Evolutionary conservation across 2,113 vertebrate species (phyloP).

Genomic region (Nibea albiflora): DNA sequence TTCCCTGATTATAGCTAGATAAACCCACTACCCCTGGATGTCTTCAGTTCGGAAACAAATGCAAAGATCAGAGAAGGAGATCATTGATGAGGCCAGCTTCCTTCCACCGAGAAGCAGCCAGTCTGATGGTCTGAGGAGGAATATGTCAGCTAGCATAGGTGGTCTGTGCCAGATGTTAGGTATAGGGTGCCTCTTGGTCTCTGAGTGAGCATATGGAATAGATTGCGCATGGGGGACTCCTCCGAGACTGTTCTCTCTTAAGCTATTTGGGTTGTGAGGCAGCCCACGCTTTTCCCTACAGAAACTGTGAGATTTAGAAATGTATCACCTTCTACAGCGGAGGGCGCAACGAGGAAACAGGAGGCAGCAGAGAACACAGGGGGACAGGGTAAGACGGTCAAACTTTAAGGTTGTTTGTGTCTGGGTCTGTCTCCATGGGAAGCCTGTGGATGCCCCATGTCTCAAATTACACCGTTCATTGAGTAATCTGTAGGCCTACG

Average conservation of each 20-base stretch:
- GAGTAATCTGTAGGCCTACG: neutral
- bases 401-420: conserved; percentile 56
- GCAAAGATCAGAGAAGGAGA: conserved; percentile 11
- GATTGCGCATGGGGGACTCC: conserved; percentile 64
- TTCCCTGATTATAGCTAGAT: conserved; percentile 7
- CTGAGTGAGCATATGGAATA: conserved; percentile 76
- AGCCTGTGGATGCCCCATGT: neutral
- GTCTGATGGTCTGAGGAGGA: conserved; percentile 58
- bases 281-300: conserved; percentile 25
- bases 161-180: conserved; percentile 78
- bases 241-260: conserved; percentile 53
- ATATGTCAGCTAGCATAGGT: conserved; percentile 69
- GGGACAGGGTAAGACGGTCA: conserved; percentile 39
- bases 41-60: conserved; percentile 5
- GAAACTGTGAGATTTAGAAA: conserved; percentile 53
- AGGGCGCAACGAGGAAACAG: conserved; percentile 25
- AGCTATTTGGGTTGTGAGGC: conserved; percentile 55
- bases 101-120: conserved; percentile 43
- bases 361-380: conserved; percentile 1
- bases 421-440: conserved; percentile 52
- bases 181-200: conserved; percentile 62
- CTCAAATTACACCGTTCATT: conserved; percentile 28
- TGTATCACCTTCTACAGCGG: conserved; percentile 59
- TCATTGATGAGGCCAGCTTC: conserved; percentile 27
- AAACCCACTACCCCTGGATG: neutral